These are phyloP conservation scores for Drosophila ironensis DNA, from an alignment of 1,140 invertebrate genomes.

Conservation along the genomic window DNA sequence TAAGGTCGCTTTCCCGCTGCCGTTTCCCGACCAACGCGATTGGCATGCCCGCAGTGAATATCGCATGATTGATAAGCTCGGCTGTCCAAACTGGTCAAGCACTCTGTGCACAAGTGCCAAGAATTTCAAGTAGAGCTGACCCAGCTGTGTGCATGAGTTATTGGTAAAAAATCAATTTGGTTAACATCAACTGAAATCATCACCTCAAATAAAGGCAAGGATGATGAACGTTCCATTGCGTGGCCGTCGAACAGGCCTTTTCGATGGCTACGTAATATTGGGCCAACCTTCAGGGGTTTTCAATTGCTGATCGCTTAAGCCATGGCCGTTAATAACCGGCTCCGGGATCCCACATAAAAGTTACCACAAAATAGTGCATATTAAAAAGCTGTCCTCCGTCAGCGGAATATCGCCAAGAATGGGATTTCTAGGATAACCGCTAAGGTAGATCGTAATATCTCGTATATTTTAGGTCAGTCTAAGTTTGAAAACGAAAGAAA, in stretches of 20 bases:
- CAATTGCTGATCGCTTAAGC: slow-evolving; percentile 21
- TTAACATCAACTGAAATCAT: slow-evolving; percentile 36
- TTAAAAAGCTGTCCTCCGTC: too few relatives aligned
- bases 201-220: slow-evolving; percentile 11
- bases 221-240: slow-evolving; percentile 28
- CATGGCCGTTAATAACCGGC: too few relatives aligned
- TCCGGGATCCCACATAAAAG: too few relatives aligned
- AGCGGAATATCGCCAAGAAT: too few relatives aligned
- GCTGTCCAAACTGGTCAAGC: slow-evolving; percentile 29
- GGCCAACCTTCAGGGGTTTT: slow-evolving; percentile 11
- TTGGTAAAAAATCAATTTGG: slow-evolving; percentile 7
- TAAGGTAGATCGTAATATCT: too few relatives aligned
- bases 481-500: too few relatives aligned
- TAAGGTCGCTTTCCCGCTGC: slow-evolving; percentile 14
- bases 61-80: slow-evolving; percentile 41
- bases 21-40: slow-evolving; percentile 63
- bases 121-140: slow-evolving; percentile 28
- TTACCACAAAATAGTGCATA: too few relatives aligned
- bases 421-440: too few relatives aligned
- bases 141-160: slow-evolving; percentile 27
- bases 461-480: too few relatives aligned
- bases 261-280: slow-evolving; percentile 1
- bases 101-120: slow-evolving; percentile 24
- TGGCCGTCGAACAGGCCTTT: slow-evolving; percentile 13
- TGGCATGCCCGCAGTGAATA: slow-evolving; percentile 57